Evolutionary conservation across 2,888 invertebrate species (phyloP), one percentile per base, ranked within the genome.

Genomic region (Halictus ligatus): DNA sequence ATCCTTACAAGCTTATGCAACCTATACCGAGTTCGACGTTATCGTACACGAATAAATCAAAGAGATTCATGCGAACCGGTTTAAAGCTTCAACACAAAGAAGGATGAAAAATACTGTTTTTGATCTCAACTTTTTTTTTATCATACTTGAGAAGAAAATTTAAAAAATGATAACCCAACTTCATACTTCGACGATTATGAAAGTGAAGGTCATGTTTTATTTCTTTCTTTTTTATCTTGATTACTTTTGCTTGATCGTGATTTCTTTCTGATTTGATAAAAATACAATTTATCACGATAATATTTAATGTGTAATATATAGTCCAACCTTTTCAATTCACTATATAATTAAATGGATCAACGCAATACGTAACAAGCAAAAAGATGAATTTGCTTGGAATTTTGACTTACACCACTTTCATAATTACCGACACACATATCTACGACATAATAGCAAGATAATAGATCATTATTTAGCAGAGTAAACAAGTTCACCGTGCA

Each of bases 1-100:
- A 50, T 50, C 50, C 2, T 50, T 50, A 50, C 50, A 50, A 18
- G 18, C 50, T 6, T 18, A 50, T 18, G 50, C 50, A 50, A 50
- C 50, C 2, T 50, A 6, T 50, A 50, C 18, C 18, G 50, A 50
- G 50, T 18, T 48, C 48, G 18, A 18, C 21, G 54, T 54, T 54
- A 54, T 54, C 54, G n/a, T 10, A n/a, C 10, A 3, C n/a, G 54
- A 54, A 54, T n/a, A 54, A n/a, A n/a, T 54, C n/a, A 54, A 10
- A 54, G 21, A n/a, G 15, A 67, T 29, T 58, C n/a, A 15, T 29
- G 18, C 15, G 43, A 84, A 84, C 72, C 78, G 72, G 54, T 54
- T 54, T 54, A 54, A 54, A 54, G 3, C 21, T 54, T 21, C 54
- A 54, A 8, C 54, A 10, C n/a, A 21, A 54, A 54, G 3, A n/a